A percentile compares a stretch with the other conserved stretches of the same genome.
Evolutionary conservation across 2,113 vertebrate species (phyloP).

Genomic region (Alosa alosa): DNA sequence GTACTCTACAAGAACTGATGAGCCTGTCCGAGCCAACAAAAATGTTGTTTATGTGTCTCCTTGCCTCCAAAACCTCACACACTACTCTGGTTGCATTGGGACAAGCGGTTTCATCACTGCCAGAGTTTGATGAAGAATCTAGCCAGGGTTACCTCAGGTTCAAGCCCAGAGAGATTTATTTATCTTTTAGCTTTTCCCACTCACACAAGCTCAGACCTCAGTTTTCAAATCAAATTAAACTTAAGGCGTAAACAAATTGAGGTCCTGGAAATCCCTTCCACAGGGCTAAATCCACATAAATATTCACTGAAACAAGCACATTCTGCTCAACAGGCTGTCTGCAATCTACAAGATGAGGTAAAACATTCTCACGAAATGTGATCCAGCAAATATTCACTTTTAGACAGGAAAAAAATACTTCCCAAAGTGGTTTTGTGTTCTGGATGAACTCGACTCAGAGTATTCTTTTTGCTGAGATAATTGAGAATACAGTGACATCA

Average conservation of each 20-base stretch:
- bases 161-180: not conserved
- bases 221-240: slow-evolving; percentile 6
- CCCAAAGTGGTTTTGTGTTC: not conserved
- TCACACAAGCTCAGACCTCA: not conserved
- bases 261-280: not conserved
- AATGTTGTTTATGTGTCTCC: not conserved
- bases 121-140: slow-evolving; percentile 9
- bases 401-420: not conserved
- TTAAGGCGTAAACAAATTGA: not conserved
- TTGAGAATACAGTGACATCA: not conserved
- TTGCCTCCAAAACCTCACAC: not conserved
- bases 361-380: not conserved
- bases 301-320: not conserved
- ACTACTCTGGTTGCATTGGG: not conserved
- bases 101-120: not conserved
- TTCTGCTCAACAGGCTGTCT: not conserved
- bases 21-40: not conserved
- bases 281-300: not conserved
- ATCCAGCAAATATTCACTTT: not conserved
- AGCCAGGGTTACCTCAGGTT: not conserved
- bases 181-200: not conserved
- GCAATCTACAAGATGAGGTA: not conserved
- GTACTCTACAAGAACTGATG: not conserved
- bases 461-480: not conserved
- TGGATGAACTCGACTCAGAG: not conserved